Percentiles rank a stretch among this genome's conserved stretches.
Evolutionary conservation across 2,113 vertebrate genomes (phyloP).

Genomic region (Cynocephalus volans): DNA sequence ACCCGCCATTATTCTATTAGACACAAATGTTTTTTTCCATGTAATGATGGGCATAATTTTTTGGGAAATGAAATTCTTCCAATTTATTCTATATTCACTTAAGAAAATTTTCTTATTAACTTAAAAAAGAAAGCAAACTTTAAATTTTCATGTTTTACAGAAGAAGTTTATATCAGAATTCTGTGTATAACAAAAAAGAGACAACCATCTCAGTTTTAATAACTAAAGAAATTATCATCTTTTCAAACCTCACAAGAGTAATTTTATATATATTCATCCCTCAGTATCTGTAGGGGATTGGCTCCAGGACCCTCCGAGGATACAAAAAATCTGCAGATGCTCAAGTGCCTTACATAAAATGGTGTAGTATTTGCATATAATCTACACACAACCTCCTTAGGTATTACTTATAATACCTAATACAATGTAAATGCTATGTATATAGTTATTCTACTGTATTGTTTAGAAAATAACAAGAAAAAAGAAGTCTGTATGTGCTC

Average conservation of each 20-base stretch:
- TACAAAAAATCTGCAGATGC: too few species aligned
- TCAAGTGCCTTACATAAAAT: too few species aligned
- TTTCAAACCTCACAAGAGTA: not conserved
- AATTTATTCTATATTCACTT: not conserved
- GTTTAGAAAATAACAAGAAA: too few species aligned
- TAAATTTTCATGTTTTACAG: not conserved
- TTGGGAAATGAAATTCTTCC: conserved; percentile 11
- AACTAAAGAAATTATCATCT: not conserved
- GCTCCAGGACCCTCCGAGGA: too few species aligned
- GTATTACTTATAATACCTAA: too few species aligned
- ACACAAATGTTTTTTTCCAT: not conserved
- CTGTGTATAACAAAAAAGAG: not conserved
- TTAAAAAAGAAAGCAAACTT: not conserved
- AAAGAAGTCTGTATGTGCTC: too few species aligned
- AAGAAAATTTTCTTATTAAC: not conserved
- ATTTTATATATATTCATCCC: not conserved
- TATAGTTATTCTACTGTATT: too few species aligned
- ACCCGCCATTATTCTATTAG: not conserved
- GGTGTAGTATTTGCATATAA: too few species aligned
- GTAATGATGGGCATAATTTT: not conserved
- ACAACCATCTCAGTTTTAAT: conserved; percentile 28
- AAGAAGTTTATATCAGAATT: conserved; percentile 1
- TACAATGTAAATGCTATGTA: too few species aligned
- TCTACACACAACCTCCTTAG: too few species aligned
- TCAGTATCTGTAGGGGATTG: too few species aligned